Conservation (phyloP, 2,888 invertebrate genomes). For the Pycnomerus fuliginosus region DNA sequence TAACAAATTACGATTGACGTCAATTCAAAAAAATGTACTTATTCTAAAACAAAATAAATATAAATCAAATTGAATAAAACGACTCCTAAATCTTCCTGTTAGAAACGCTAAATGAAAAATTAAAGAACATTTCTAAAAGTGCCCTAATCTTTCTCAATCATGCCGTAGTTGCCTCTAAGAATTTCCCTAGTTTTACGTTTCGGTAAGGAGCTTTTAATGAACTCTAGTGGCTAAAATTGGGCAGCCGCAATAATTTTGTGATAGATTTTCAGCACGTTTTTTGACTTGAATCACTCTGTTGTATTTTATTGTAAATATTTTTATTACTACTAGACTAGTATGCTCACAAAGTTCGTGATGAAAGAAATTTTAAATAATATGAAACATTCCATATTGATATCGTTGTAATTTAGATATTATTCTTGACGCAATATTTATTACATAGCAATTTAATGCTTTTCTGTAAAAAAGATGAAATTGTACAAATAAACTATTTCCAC, state of each 20-base stretch:
- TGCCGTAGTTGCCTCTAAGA: slow-evolving; percentile 44
- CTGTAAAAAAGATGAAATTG: too few relatives aligned
- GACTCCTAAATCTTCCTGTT: too few relatives aligned
- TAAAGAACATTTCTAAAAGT: slow-evolving; percentile 25
- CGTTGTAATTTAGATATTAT: slow-evolving; percentile 33
- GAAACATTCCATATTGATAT: slow-evolving; percentile 4
- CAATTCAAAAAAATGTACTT: too few relatives aligned
- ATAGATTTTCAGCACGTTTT: slow-evolving; percentile 26
- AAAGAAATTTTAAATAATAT: slow-evolving; percentile 10
- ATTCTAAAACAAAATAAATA: not conserved
- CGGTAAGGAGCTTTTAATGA: too few relatives aligned
- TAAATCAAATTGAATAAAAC: too few relatives aligned
- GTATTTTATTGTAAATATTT: slow-evolving; percentile 36
- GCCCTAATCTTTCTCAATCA: slow-evolving; percentile 39
- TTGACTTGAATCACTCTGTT: slow-evolving; percentile 24
- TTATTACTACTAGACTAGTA: slow-evolving; percentile 30
- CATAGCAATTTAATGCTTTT: too few relatives aligned
- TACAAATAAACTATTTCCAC: too few relatives aligned
- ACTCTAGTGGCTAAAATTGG: too few relatives aligned
- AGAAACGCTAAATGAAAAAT: too few relatives aligned
- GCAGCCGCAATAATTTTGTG: slow-evolving; percentile 26
- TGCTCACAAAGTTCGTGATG: slow-evolving; percentile 43
- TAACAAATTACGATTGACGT: too few relatives aligned
- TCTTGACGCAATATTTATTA: slow-evolving; percentile 42
- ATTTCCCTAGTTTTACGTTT: not conserved